These are phyloP conservation scores for Callaeas wilsoni DNA, from an alignment of 2,113 vertebrate genomes.

Conservation along the genomic window DNA sequence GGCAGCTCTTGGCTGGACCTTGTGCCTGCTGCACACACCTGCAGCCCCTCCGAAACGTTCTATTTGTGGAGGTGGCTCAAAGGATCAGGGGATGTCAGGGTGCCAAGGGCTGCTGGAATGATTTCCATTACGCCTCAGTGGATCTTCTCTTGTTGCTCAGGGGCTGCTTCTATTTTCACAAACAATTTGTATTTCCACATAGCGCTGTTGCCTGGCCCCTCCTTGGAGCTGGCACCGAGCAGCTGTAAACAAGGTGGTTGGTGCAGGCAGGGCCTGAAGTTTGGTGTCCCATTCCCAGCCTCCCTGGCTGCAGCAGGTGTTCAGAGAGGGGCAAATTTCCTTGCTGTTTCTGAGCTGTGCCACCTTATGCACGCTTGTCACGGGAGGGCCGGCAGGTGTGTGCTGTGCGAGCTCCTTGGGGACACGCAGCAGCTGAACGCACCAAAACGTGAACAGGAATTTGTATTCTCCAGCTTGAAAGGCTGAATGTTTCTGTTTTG, in stretches of 20 bases:
- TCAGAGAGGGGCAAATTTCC: neutral
- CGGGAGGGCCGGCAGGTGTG: neutral
- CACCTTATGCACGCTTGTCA: rapidly evolving
- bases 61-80: conserved; percentile 14
- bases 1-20: neutral
- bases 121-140: neutral
- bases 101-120: conserved; percentile 1
- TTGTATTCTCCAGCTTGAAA: neutral
- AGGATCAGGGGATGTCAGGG: neutral
- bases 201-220: neutral
- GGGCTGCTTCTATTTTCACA: conserved; percentile 54
- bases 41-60: neutral
- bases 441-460: neutral
- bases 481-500: neutral
- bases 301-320: neutral
- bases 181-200: conserved; percentile 27
- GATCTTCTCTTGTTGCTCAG: conserved; percentile 53
- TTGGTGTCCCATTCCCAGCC: neutral
- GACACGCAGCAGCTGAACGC: neutral
- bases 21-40: neutral
- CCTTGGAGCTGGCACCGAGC: neutral
- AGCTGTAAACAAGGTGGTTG: conserved; percentile 20
- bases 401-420: neutral
- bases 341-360: neutral
- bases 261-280: neutral